Conservation (phyloP, 2,113 vertebrate species). For the Delphinapterus leucas region DNA sequence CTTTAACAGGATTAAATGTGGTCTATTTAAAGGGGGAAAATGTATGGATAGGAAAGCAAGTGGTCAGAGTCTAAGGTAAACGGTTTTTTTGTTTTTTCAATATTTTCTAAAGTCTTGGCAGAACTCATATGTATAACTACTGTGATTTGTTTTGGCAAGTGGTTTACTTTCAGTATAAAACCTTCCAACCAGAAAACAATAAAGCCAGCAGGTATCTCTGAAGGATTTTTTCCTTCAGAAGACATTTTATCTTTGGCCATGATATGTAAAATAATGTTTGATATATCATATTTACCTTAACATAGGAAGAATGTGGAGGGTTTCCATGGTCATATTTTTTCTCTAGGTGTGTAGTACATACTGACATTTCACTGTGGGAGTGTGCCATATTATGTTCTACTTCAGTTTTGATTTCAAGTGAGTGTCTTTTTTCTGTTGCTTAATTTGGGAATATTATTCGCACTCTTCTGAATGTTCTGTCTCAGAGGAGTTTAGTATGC, state of each 20-base stretch:
- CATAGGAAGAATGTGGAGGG: background rate
- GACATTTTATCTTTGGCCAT: slow-evolving; percentile 3
- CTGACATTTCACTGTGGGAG: slow-evolving; percentile 44
- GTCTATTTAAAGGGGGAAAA: background rate
- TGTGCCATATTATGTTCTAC: slow-evolving; percentile 22
- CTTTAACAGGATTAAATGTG: background rate
- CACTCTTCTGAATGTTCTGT: background rate
- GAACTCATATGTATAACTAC: background rate
- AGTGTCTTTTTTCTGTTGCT: slow-evolving; percentile 47
- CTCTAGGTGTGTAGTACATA: slow-evolving; percentile 24
- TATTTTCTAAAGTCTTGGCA: background rate
- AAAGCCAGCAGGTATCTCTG: background rate
- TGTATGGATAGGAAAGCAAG: background rate
- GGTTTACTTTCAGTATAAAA: background rate
- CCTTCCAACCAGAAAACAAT: background rate
- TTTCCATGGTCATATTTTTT: background rate
- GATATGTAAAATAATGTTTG: background rate
- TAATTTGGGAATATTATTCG: slow-evolving; percentile 24
- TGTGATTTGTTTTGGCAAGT: slow-evolving; percentile 12
- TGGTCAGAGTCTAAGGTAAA: background rate
- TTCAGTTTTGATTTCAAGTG: slow-evolving; percentile 49
- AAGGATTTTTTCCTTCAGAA: background rate
- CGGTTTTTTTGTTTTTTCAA: background rate
- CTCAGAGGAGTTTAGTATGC: background rate
- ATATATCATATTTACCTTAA: background rate